Evolutionary conservation across 2,888 invertebrate genomes (phyloP).

Genomic region (Stomorhina lunata): DNA sequence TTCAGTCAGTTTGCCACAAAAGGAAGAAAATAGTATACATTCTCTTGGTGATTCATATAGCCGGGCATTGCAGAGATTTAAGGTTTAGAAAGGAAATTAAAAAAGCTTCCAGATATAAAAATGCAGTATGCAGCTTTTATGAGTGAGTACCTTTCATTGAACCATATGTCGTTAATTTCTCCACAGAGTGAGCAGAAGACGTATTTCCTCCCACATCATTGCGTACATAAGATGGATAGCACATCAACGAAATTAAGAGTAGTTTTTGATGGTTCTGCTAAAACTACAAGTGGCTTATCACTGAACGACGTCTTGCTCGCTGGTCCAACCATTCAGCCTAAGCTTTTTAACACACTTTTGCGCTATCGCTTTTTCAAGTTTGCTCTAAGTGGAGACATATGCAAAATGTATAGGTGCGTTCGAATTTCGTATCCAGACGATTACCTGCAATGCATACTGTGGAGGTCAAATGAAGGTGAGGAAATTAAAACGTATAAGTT

Average conservation of each 20-base stretch:
- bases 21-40: not conserved
- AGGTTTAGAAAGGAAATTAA: constrained; percentile 45
- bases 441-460: constrained; percentile 58
- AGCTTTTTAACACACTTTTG: constrained; percentile 46
- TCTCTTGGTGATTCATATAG: constrained; percentile 30
- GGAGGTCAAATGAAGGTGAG: constrained; percentile 39
- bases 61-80: constrained; percentile 6
- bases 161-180: constrained; percentile 29
- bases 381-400: constrained; percentile 58
- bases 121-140: constrained; percentile 31
- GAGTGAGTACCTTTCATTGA: constrained; percentile 11
- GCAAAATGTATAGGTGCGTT: constrained; percentile 65
- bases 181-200: not conserved
- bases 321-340: constrained; percentile 45
- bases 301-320: constrained; percentile 13
- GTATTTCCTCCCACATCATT: constrained; percentile 48
- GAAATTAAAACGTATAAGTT: constrained; percentile 34
- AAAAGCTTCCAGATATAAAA: constrained; percentile 26
- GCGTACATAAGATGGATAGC: constrained; percentile 20
- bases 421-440: constrained; percentile 46
- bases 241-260: constrained; percentile 37
- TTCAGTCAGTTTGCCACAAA: not conserved
- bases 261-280: constrained; percentile 37
- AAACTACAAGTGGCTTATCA: constrained; percentile 7
- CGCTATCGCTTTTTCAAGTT: constrained; percentile 48